Percentiles rank a stretch among this genome's conserved stretches.
phyloP scores from a whole-genome alignment of 2,797 vertebrate genomes.

The Gouania willdenowi region DNA sequence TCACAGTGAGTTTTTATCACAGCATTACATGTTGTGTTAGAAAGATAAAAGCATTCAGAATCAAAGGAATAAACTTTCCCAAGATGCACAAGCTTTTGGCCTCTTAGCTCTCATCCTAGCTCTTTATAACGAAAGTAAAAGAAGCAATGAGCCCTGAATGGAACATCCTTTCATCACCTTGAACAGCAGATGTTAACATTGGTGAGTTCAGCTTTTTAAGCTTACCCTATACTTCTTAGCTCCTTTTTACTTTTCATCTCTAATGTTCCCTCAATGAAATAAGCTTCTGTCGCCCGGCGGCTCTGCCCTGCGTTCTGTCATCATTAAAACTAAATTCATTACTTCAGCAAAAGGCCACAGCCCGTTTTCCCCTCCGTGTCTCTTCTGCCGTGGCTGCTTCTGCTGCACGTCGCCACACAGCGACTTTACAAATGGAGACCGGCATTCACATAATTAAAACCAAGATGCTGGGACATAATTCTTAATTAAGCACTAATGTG shows the following conservation, averaged over 20 bases:
- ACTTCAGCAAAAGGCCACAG: slow-evolving; percentile 53
- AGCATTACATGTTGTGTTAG: too few species aligned
- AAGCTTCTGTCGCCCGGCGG: slow-evolving; percentile 43
- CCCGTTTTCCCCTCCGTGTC: slow-evolving; percentile 23
- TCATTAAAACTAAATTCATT: slow-evolving; percentile 74
- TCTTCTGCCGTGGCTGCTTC: slow-evolving; percentile 29
- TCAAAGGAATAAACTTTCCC: too few species aligned
- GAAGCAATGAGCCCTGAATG: too few species aligned
- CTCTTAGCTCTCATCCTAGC: too few species aligned
- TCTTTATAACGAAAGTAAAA: slow-evolving; percentile 23
- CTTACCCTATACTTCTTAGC: slow-evolving; percentile 12
- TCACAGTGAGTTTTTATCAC: too few species aligned
- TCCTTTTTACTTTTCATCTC: slow-evolving; percentile 16
- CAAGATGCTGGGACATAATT: slow-evolving; percentile 84
- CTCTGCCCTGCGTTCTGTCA: slow-evolving; percentile 40
- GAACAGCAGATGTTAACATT: slow-evolving; percentile 19
- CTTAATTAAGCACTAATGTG: slow-evolving; percentile 90
- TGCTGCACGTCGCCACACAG: slow-evolving; percentile 37
- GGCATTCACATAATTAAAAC: slow-evolving; percentile 82
- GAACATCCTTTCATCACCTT: too few species aligned
- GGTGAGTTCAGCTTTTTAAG: slow-evolving; percentile 4
- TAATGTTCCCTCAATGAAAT: slow-evolving; percentile 40
- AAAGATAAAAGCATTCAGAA: too few species aligned
- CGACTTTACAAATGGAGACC: slow-evolving; percentile 77
- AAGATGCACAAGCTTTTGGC: too few species aligned